These are phyloP conservation scores for Aphidius colemani DNA, from an alignment of 2,888 invertebrate species.

Conservation along the genomic window DNA sequence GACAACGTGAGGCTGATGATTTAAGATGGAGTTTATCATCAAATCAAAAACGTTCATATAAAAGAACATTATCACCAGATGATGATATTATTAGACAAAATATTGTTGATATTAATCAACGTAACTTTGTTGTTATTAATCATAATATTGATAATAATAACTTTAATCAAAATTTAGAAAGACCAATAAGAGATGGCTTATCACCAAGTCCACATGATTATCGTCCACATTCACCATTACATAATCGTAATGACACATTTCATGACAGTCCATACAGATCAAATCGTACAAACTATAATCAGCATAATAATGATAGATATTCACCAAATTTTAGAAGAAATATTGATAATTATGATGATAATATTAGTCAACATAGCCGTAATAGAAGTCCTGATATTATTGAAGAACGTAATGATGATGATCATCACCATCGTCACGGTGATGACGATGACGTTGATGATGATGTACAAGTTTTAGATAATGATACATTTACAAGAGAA, in stretches of 20 bases:
- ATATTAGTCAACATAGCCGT: conserved; percentile 44
- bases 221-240: conserved; percentile 27
- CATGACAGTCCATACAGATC: conserved; percentile 7
- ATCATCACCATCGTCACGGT: conserved; percentile 21
- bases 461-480: conserved; percentile 41
- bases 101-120: too few species aligned
- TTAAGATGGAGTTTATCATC: conserved; percentile 50
- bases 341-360: conserved; percentile 43
- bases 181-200: conserved; percentile 21
- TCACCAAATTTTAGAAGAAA: conserved; percentile 41
- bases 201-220: conserved; percentile 39
- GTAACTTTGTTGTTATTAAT: too few species aligned
- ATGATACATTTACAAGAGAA: conserved; percentile 39
- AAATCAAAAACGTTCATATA: conserved; percentile 34
- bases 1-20: conserved; percentile 48
- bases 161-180: too few species aligned
- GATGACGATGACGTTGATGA: conserved; percentile 24
- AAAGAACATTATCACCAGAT: conserved; percentile 29
- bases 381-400: conserved; percentile 48
- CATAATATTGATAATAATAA: too few species aligned
- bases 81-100: conserved; percentile 13
- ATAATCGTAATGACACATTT: neutral
- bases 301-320: conserved; percentile 39
- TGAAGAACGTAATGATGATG: conserved; percentile 40
- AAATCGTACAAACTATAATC: conserved; percentile 9